Evolutionary conservation across 2,888 invertebrate genomes (phyloP), one percentile per base, ranked within the genome.

Genomic region (Mycalesis mineus): DNA sequence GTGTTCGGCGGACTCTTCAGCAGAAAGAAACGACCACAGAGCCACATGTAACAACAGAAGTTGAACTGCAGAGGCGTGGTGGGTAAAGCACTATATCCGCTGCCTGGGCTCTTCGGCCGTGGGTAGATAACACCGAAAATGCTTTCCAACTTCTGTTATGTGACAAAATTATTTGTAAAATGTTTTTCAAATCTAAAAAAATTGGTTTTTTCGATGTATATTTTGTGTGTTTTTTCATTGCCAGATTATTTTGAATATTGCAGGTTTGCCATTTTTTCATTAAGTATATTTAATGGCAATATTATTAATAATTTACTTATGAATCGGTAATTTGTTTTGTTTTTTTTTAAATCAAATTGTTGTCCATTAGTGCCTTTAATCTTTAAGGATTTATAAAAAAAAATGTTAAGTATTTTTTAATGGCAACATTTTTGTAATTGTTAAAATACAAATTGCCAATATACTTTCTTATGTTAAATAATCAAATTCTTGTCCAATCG

Each of bases 1-100:
- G 88, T 92, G 31, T 91, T 92, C 69, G 91, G 91, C 60, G 91
- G 91, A 29, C 83, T 92, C n/a, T 92, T 92, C 78, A 91, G 91
- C 65, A 84, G 91, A 56, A 90, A 89, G 78, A 91, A 91, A 72
- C 73, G 91, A 57, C 91, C 91, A 1, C 90, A 88, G 66, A 91
- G 91, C 67, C 91, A 91, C 68, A 91, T 91, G 91, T 91, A 80
- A 59, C 37, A 22, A 36, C 36, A 11, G 36, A 36, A 36, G 9
- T 11, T 11, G 36, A 36, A 36, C 36, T 36, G 4, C 4, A 36
- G 11, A 9, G 9, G 4, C 11, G 9, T 36, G 9, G 4, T 36
- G 9, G 4, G 4, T 36, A 4, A 36, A 4, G 4, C 11, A 11
- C 11, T 11, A 36, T 11, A 7, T 9, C 9, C 9, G 9, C 5